phyloP scores from a whole-genome alignment of 2,797 vertebrate species.

The Sebastes goodei region DNA sequence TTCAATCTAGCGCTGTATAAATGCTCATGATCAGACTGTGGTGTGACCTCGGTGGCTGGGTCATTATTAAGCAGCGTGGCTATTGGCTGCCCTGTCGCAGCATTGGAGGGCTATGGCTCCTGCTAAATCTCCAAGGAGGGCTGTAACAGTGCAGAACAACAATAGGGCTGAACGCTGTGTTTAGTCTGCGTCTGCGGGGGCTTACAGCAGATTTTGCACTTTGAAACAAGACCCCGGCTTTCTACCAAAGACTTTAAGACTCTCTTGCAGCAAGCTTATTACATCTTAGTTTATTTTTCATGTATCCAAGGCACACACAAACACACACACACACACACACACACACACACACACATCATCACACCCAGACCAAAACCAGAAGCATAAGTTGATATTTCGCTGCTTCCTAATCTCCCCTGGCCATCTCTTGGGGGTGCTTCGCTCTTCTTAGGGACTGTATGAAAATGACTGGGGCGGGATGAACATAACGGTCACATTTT shows the following conservation, averaged over 20 bases:
- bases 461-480: background rate
- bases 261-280: constrained; percentile 75
- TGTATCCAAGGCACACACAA: constrained; percentile 71
- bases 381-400: constrained; percentile 38
- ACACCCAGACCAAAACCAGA: constrained; percentile 45
- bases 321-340: constrained; percentile 37
- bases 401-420: constrained; percentile 22
- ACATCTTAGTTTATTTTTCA: constrained; percentile 76
- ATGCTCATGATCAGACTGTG: constrained; percentile 32
- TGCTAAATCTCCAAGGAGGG: constrained; percentile 65
- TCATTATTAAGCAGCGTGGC: constrained; percentile 42
- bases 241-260: constrained; percentile 76
- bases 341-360: constrained; percentile 31
- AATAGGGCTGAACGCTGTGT: constrained; percentile 76
- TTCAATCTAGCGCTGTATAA: constrained; percentile 30
- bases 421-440: constrained; percentile 24
- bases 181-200: constrained; percentile 88
- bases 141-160: constrained; percentile 78
- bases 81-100: constrained; percentile 57
- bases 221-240: constrained; percentile 76
- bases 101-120: constrained; percentile 61
- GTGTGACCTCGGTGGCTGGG: constrained; percentile 58
- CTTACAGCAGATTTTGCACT: constrained; percentile 76
- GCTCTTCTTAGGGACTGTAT: background rate
- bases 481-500: background rate